Evolutionary conservation across 2,797 vertebrate species (phyloP).

Genomic region (Zenarchopterus dispar): DNA sequence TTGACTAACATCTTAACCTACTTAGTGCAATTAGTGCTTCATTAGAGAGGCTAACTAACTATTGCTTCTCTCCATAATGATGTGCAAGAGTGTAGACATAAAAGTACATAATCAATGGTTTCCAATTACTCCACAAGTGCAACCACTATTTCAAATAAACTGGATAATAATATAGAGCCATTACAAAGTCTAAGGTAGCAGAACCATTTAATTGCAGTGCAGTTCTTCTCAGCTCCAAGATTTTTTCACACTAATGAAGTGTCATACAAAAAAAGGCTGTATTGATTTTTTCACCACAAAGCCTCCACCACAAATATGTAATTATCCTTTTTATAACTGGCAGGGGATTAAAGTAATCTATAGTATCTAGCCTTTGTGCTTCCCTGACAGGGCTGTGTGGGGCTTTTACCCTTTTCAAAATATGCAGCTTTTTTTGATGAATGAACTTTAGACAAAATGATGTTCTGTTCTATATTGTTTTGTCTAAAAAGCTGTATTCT

Average conservation of each 20-base stretch:
- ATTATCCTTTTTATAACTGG: constrained; percentile 99
- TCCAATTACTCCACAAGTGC: constrained; percentile 99
- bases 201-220: constrained; percentile 99
- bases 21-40: constrained; percentile 99
- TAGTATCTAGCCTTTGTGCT: constrained; percentile 99
- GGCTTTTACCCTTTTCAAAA: constrained; percentile 99
- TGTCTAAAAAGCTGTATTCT: constrained; percentile 87
- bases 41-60: constrained; percentile 99
- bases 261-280: constrained; percentile 98
- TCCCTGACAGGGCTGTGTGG: constrained; percentile 96
- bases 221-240: constrained; percentile 98
- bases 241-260: constrained; percentile 99
- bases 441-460: constrained; percentile 99
- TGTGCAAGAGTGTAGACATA: constrained; percentile 99
- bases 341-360: constrained; percentile 99
- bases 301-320: constrained; percentile 99
- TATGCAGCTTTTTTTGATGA: constrained; percentile 97
- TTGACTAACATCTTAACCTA: constrained; percentile 99
- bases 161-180: constrained; percentile 99
- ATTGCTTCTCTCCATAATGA: constrained; percentile 98
- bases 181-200: constrained; percentile 98
- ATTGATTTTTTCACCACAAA: constrained; percentile 99
- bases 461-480: constrained; percentile 92
- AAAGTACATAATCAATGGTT: constrained; percentile 99
- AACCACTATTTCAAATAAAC: constrained; percentile 99